Conservation (phyloP, 2,888 invertebrate species). For the Molorchus minor region DNA sequence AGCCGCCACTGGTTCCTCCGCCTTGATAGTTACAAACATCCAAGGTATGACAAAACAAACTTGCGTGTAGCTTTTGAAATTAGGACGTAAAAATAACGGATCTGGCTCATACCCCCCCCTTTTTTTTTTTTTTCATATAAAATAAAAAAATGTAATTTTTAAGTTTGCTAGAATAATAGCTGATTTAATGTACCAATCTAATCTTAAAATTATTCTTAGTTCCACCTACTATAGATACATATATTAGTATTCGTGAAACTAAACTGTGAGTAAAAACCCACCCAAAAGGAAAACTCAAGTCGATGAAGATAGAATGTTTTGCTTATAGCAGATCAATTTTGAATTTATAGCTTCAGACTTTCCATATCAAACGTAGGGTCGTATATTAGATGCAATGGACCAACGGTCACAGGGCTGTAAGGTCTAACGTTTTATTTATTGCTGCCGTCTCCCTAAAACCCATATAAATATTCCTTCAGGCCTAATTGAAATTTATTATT, state of each 20-base stretch:
- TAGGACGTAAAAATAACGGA: no score
- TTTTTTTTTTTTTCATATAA: no score
- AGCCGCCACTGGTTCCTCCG: no score
- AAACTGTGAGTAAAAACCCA: conserved; percentile 16
- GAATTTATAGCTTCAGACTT: conserved; percentile 54
- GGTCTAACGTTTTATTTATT: conserved; percentile 38
- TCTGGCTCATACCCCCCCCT: no score
- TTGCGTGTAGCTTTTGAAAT: no score
- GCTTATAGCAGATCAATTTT: conserved; percentile 57
- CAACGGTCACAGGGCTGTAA: conserved; percentile 50
- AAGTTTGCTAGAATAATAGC: no score
- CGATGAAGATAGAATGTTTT: conserved; percentile 54
- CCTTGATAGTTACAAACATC: no score
- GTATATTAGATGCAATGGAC: conserved; percentile 54
- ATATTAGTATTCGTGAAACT: conserved; percentile 12
- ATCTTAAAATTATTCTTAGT: no score
- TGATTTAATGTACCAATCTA: no score
- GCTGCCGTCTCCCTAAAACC: conserved; percentile 19
- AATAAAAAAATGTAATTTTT: no score
- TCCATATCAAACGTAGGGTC: conserved; percentile 53
- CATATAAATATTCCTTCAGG: conserved; percentile 33
- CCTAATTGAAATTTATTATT: conserved; percentile 37
- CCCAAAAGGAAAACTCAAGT: conserved; percentile 22
- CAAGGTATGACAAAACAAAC: no score
- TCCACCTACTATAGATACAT: no score